phyloP scores from a whole-genome alignment of 30 jellyfish, hydroid and myxozoan species.

The Aurelia coerulea region DNA sequence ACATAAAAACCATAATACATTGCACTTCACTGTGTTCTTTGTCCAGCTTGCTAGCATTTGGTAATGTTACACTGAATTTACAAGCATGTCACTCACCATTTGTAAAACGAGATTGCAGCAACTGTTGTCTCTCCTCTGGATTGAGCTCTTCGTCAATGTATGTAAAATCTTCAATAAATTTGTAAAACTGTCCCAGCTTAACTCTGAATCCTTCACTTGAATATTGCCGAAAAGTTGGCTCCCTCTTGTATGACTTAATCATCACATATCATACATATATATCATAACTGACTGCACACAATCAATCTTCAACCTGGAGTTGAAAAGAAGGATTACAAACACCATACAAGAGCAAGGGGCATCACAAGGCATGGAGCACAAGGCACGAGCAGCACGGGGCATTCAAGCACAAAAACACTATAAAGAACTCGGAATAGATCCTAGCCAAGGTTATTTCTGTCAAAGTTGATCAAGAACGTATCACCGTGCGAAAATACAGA shows the following conservation, averaged over 20 bases:
- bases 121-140: constrained; percentile 75
- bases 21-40: too few relatives aligned
- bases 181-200: constrained; percentile 56
- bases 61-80: not conserved
- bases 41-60: too few relatives aligned
- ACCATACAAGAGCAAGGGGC: not conserved
- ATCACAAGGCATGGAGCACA: too few relatives aligned
- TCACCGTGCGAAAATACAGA: too few relatives aligned
- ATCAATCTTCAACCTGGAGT: not conserved
- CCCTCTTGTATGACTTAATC: constrained; percentile 63
- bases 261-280: constrained; percentile 38
- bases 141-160: constrained; percentile 75
- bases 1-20: too few relatives aligned
- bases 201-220: constrained; percentile 62
- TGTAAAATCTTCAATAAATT: constrained; percentile 63
- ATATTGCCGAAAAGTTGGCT: constrained; percentile 64
- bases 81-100: constrained; percentile 57
- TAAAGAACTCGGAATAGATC: too few relatives aligned
- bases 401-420: too few relatives aligned
- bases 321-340: not conserved
- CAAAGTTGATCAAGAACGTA: too few relatives aligned
- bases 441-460: too few relatives aligned
- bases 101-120: constrained; percentile 67
- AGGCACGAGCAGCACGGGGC: too few relatives aligned
- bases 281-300: too few relatives aligned